These are phyloP conservation scores for Trachelus iudaicus DNA, from an alignment of 2,888 invertebrate genomes.

Conservation along the genomic window DNA sequence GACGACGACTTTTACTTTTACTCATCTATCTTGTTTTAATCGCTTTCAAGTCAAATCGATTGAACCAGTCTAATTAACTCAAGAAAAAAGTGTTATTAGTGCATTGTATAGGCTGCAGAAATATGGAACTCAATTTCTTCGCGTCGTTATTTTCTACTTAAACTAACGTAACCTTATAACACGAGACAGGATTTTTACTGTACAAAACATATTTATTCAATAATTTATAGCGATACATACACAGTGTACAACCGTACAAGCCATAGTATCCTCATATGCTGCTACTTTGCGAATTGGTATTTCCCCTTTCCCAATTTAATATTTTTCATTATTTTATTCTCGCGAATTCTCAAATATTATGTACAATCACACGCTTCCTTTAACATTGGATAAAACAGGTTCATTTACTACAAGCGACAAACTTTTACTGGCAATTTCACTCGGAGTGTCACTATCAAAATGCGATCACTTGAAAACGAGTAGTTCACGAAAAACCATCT, in stretches of 20 bases:
- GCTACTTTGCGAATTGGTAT: constrained; percentile 41
- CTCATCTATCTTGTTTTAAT: not conserved
- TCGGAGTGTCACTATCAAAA: not conserved
- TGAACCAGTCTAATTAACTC: not conserved
- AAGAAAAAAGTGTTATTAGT: not conserved
- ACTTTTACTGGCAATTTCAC: constrained; percentile 23
- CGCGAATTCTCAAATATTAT: constrained; percentile 44
- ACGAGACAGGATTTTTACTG: constrained; percentile 34
- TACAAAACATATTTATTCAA: constrained; percentile 64
- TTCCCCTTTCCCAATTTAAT: constrained; percentile 10
- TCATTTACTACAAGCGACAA: constrained; percentile 46
- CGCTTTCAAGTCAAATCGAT: not conserved
- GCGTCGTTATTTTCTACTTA: not conserved
- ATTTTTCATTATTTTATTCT: not conserved
- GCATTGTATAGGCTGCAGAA: not conserved
- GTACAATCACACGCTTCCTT: constrained; percentile 52
- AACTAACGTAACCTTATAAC: not conserved
- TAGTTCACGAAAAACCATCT: constrained; percentile 2
- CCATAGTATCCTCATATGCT: constrained; percentile 48
- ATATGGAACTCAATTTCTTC: not conserved
- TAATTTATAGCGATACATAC: constrained; percentile 59
- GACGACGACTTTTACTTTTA: not conserved
- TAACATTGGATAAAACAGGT: constrained; percentile 41
- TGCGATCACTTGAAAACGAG: constrained; percentile 10
- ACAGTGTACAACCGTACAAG: constrained; percentile 53